phyloP scores from a whole-genome alignment of 2,113 vertebrate species.

The Apistogramma diplotaenia region DNA sequence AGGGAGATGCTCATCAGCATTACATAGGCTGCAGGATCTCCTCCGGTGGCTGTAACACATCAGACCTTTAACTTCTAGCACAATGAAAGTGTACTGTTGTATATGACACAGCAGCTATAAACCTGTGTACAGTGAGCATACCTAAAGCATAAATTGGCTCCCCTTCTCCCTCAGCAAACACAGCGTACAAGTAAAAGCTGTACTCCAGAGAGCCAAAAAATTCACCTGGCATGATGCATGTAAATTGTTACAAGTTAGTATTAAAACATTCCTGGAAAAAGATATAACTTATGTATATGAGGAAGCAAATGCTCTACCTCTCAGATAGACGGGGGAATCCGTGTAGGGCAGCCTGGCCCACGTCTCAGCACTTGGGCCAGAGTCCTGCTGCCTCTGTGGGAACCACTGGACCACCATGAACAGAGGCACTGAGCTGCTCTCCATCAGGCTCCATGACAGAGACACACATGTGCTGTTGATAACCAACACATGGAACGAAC shows the following conservation, averaged over 20 bases:
- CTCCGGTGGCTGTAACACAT: constrained; percentile 72
- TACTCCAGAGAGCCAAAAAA: constrained; percentile 87
- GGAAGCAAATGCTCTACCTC: constrained; percentile 34
- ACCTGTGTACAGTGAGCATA: constrained; percentile 35
- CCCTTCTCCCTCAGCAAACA: constrained; percentile 87
- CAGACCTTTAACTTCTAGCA: background rate
- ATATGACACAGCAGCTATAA: background rate
- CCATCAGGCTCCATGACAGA: constrained; percentile 81
- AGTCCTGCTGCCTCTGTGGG: constrained; percentile 58
- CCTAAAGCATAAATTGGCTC: constrained; percentile 79
- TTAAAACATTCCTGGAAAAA: background rate
- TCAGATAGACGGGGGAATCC: constrained; percentile 68
- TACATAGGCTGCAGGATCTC: constrained; percentile 72
- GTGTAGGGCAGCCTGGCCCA: constrained; percentile 82
- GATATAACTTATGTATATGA: background rate
- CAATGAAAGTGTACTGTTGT: background rate
- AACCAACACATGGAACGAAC: constrained; percentile 71
- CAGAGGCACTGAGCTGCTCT: constrained; percentile 58
- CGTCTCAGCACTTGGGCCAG: constrained; percentile 60
- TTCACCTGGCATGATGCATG: constrained; percentile 73
- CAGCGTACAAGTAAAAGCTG: constrained; percentile 84
- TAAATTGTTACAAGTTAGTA: background rate
- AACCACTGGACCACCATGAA: constrained; percentile 89
- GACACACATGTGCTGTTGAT: constrained; percentile 86
- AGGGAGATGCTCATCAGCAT: constrained; percentile 83